Evolutionary conservation across 2,797 vertebrate genomes (phyloP), one percentile per base, ranked within the genome.

Genomic region (Acanthurus lineatus): DNA sequence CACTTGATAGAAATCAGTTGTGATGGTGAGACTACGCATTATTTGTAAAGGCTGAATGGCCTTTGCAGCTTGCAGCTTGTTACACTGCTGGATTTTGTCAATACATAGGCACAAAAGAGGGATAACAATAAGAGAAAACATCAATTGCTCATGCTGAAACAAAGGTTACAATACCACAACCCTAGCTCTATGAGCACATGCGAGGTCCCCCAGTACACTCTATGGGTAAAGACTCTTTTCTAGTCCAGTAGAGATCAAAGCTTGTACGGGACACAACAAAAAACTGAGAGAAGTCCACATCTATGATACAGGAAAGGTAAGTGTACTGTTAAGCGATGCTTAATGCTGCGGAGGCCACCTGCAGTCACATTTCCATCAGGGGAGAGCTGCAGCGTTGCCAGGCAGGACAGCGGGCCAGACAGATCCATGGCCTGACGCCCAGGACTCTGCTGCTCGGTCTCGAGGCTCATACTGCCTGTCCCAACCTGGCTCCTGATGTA

Each of bases 341-440:
- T 47, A 54, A 72, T 47, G 49, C 71, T 28, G 52, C 56, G 63
- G 79, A 79, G 69, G 76, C 77, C 86, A 86, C 86, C 82, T 79
- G 84, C 75, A 79, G 81, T 67, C 62, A 69, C 74, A 72, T 77
- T 88, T 82, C 85, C 82, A 85, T 84, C 76, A 76, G 79, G 65
- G 64, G 77, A 71, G 71, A 73, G 64, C 75, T 69, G 81, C 70
- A 44, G 70, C 49, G 68, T 73, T 89, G 74, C 84, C 83, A 84
- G 75, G 65, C 69, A 68, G 74, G 79, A 86, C 77, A 65, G 77
- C 44, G 65, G 82, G 76, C 70, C 83, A 83, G 85, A 90, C 88
- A 86, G 76, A 85, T 90, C 69, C 65, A 47, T 91, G 91, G 92
- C 88, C 74, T n/a, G 0, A 42, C 16, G 91, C 90, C 90, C 85